phyloP scores from a whole-genome alignment of 2,113 vertebrate species.

The Brachirus orientalis region DNA sequence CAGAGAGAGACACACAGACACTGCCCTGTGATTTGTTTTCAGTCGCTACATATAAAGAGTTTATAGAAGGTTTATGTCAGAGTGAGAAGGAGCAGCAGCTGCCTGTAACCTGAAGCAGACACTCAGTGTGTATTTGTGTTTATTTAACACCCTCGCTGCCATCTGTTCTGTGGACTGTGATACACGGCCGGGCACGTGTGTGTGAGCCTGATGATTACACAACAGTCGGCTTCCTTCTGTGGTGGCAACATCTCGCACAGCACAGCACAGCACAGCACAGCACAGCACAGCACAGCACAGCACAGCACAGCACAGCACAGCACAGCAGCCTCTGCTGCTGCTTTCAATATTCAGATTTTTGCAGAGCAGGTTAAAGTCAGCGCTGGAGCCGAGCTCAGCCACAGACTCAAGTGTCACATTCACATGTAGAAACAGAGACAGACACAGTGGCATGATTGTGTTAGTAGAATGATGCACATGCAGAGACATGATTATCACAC shows the following conservation, averaged over 20 bases:
- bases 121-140: conserved; percentile 69
- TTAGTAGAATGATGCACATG: too few relatives aligned
- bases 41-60: background rate
- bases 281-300: conserved; percentile 39
- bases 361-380: conserved; percentile 7
- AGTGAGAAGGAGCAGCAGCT: conserved; percentile 44
- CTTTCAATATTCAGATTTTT: conserved; percentile 68
- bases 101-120: conserved; percentile 70
- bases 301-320: conserved; percentile 48
- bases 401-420: conserved; percentile 40
- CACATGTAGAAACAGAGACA: conserved; percentile 28
- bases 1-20: background rate
- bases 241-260: conserved; percentile 51
- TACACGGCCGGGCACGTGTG: conserved; percentile 60
- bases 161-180: conserved; percentile 79
- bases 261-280: conserved; percentile 30
- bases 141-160: conserved; percentile 76
- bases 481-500: too few relatives aligned
- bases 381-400: too few relatives aligned
- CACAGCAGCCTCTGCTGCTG: background rate
- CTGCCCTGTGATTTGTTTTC: conserved; percentile 22
- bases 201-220: conserved; percentile 72
- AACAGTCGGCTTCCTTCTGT: conserved; percentile 43
- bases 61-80: conserved; percentile 39
- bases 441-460: background rate